A percentile compares a stretch with the other conserved stretches of the same genome.
These are phyloP conservation scores for Papilio gigon DNA, from an alignment of 2,888 invertebrate genomes.

Conservation along the genomic window DNA sequence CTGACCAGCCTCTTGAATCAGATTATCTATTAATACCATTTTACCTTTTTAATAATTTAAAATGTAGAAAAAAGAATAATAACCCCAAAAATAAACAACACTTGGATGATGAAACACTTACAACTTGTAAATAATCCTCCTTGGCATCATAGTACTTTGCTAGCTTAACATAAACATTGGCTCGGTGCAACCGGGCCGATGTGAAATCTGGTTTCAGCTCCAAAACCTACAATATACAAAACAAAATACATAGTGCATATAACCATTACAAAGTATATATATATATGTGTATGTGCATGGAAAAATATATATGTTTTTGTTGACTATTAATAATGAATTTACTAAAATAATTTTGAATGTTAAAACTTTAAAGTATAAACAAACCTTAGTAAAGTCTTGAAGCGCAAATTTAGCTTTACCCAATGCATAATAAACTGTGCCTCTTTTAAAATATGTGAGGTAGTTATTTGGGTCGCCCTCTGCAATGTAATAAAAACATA, in stretches of 20 bases:
- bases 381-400: slow-evolving; percentile 91
- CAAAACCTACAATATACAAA: slow-evolving; percentile 83
- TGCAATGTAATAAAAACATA: slow-evolving; percentile 64
- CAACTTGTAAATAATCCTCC: slow-evolving; percentile 91
- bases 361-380: neutral
- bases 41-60: no score
- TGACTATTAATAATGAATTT: neutral
- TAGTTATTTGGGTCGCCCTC: slow-evolving; percentile 98
- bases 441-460: slow-evolving; percentile 96
- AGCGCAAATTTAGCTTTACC: slow-evolving; percentile 98
- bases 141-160: slow-evolving; percentile 92
- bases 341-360: neutral
- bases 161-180: slow-evolving; percentile 93
- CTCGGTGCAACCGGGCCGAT: slow-evolving; percentile 92
- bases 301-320: no score
- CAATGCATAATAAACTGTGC: slow-evolving; percentile 97
- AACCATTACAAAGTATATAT: slow-evolving; percentile 19
- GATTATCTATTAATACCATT: neutral
- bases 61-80: no score
- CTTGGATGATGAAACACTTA: slow-evolving; percentile 82
- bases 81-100: no score
- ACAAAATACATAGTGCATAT: slow-evolving; percentile 7
- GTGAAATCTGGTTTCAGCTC: slow-evolving; percentile 97
- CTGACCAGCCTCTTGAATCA: no score
- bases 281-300: no score